Percentiles rank a stretch among this genome's conserved stretches.
phyloP scores from a whole-genome alignment of 2,888 invertebrate genomes.

The Orthonychiurus folsomi region DNA sequence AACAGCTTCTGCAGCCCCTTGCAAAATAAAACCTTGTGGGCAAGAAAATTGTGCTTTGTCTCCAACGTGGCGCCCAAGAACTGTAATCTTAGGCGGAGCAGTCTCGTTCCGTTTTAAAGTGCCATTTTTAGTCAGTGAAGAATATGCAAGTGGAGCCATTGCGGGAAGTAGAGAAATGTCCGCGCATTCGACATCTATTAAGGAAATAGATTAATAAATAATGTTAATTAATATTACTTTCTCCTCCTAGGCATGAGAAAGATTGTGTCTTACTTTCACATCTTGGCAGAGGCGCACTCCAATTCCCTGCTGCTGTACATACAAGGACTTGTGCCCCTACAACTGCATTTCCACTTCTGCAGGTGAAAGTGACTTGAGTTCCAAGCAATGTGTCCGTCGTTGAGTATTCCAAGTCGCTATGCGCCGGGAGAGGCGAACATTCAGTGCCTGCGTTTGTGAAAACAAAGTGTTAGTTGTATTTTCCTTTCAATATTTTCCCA shows the following conservation, averaged over 20 bases:
- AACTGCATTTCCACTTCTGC: conserved; percentile 69
- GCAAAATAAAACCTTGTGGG: conserved; percentile 78
- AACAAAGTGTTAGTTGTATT: too few species aligned
- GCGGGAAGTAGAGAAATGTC: conserved; percentile 35
- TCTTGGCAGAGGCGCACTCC: conserved; percentile 65
- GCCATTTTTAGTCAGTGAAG: conserved; percentile 22
- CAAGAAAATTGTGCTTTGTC: conserved; percentile 81
- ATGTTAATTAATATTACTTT: neutral
- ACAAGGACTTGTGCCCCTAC: conserved; percentile 63
- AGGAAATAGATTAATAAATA: neutral
- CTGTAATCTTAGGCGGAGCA: conserved; percentile 48
- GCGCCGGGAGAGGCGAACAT: conserved; percentile 63
- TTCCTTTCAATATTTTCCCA: too few species aligned
- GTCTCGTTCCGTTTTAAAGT: conserved; percentile 40
- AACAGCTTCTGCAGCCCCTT: conserved; percentile 65
- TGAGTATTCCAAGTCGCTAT: conserved; percentile 63
- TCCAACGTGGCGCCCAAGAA: conserved; percentile 70
- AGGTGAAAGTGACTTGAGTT: conserved; percentile 62
- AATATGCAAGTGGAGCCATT: conserved; percentile 23
- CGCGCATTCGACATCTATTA: conserved; percentile 33
- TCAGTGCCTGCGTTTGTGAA: too few species aligned
- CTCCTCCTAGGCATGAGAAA: neutral
- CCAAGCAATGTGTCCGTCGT: conserved; percentile 64
- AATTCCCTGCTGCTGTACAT: conserved; percentile 76
- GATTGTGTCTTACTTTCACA: conserved; percentile 60